These are phyloP conservation scores for Elaphurus davidianus DNA, from an alignment of 2,113 vertebrate species.

Conservation along the genomic window DNA sequence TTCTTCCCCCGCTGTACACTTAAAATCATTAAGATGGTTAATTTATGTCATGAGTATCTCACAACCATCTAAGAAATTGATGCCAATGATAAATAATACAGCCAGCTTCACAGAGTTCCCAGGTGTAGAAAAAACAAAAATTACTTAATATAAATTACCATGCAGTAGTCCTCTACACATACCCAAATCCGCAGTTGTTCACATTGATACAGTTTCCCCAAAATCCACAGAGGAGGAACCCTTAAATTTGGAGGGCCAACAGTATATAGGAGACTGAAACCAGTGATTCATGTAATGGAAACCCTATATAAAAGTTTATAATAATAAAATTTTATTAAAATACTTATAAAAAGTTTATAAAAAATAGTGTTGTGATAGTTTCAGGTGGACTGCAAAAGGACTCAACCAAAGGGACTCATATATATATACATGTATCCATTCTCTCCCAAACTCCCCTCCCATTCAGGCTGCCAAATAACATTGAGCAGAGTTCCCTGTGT, in stretches of 20 bases:
- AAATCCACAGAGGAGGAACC: background rate
- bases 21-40: background rate
- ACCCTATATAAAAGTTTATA: background rate
- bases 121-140: background rate
- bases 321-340: background rate
- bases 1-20: accelerated
- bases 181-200: background rate
- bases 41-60: background rate
- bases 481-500: background rate
- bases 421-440: background rate
- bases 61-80: background rate
- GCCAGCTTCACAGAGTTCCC: background rate
- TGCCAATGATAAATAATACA: background rate
- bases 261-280: background rate
- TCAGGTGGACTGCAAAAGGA: background rate
- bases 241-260: background rate
- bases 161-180: background rate
- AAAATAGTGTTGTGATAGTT: background rate
- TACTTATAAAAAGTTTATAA: background rate
- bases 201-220: background rate
- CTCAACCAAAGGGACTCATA: accelerated
- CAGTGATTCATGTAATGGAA: no score
- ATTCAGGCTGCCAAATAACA: background rate
- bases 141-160: background rate
- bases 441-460: background rate